Conservation (phyloP, 2,888 invertebrate species). For the Lacanobia oleracea region DNA sequence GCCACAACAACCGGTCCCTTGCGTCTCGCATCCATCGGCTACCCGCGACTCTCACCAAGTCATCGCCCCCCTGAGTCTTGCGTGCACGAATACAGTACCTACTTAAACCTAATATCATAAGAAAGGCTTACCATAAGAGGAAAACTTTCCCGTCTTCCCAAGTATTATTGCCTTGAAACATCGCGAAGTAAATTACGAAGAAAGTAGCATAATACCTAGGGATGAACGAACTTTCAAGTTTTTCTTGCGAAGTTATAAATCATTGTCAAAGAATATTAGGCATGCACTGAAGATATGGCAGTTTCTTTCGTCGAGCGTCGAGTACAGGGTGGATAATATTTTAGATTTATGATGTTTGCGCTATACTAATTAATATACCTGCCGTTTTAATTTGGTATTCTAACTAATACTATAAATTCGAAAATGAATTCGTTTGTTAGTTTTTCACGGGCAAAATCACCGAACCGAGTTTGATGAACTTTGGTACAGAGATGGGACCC, state of each 20-base stretch:
- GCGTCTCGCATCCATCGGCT: too few relatives aligned
- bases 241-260: conserved; percentile 33
- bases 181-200: conserved; percentile 30
- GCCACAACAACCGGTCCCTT: too few relatives aligned
- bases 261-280: conserved; percentile 12
- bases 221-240: conserved; percentile 21
- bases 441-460: too few relatives aligned
- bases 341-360: not conserved
- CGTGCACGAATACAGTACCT: not conserved
- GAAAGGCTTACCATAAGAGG: not conserved
- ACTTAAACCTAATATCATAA: not conserved
- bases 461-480: too few relatives aligned
- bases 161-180: conserved; percentile 2
- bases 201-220: conserved; percentile 17
- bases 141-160: conserved; percentile 11
- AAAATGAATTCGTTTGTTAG: too few relatives aligned
- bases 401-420: too few relatives aligned
- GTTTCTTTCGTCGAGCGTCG: not conserved
- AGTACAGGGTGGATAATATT: not conserved
- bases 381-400: too few relatives aligned
- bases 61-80: too few relatives aligned
- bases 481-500: too few relatives aligned
- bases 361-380: too few relatives aligned
- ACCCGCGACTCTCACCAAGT: too few relatives aligned
- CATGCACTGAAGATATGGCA: not conserved